Evolutionary conservation across 2,888 invertebrate genomes (phyloP).

Genomic region (Cartodere bifasciata): DNA sequence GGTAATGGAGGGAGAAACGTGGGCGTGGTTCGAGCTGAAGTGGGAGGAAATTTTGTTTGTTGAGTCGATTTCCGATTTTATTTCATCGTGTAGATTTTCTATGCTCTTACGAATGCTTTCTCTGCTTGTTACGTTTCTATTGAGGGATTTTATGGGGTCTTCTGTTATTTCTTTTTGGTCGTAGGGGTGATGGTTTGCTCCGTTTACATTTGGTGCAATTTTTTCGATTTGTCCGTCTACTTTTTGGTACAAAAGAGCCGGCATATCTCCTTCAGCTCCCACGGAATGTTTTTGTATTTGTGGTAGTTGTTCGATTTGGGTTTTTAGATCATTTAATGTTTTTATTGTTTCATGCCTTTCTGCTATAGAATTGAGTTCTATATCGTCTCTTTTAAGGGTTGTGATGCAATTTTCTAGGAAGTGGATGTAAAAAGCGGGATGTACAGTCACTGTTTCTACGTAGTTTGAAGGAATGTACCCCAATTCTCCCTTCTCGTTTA

Average conservation of each 20-base stretch:
- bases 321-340: constrained; percentile 50
- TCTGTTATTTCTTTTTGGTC: constrained; percentile 17
- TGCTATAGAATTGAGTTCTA: constrained; percentile 23
- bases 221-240: constrained; percentile 27
- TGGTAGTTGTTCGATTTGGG: constrained; percentile 39
- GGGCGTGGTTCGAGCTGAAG: constrained; percentile 14
- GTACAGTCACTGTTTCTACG: constrained; percentile 65
- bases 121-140: constrained; percentile 20
- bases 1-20: constrained; percentile 37
- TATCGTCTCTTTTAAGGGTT: constrained; percentile 23
- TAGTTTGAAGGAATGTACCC: constrained; percentile 83
- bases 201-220: constrained; percentile 12
- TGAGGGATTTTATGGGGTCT: constrained; percentile 24
- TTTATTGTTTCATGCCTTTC: constrained; percentile 52
- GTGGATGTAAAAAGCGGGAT: constrained; percentile 54
- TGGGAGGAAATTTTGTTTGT: constrained; percentile 24
- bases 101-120: constrained; percentile 26
- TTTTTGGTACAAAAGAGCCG: constrained; percentile 27
- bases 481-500: constrained; percentile 67
- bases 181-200: too few relatives aligned
- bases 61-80: constrained; percentile 22
- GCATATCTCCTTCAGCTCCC: constrained; percentile 22
- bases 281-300: constrained; percentile 24
- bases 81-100: constrained; percentile 28
- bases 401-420: constrained; percentile 61